Evolutionary conservation across 2,888 invertebrate genomes (phyloP), one percentile per base, ranked within the genome.

Genomic region (Rotaria macrura): DNA sequence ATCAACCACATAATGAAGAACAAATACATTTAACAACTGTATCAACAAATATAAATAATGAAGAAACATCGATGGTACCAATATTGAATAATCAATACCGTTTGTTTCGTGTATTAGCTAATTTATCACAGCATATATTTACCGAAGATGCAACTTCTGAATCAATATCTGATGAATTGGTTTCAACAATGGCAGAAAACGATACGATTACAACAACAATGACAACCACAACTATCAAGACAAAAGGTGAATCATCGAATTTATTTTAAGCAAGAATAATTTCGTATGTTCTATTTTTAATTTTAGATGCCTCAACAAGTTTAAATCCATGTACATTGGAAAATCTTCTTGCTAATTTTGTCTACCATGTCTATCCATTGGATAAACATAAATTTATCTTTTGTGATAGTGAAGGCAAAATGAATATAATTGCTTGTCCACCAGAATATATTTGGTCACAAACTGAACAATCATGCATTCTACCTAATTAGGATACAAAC

Each of bases 321-420:
- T 34, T 20, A 34, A 86, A 84, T 40, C 79, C 43, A 72, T 86
- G 86, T 83, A 84, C 84, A 25, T 52, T 74, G 40, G 86, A 86
- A 83, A 86, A 84, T 57, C 34, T 86, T 23, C 38, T 49, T 1
- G 65, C 84, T 25, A 83, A 84, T 47, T 47, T 83, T n/a, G 72
- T 86, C 29, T 86, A 86, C 38, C 86, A 86, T 57, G 86, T 84
- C 38, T 83, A 84, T 54, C 40, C 54, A 52, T 54, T 38, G 52
- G 86, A 86, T 52, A 84, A 84, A 29, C 65, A 72, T 25, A 86
- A 86, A 57, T 86, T 86, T 57, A 83, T 86, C 29, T 86, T 55
- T 84, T 86, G 86, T 57, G 86, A 86, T 74, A 47, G 38, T 38
- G 72, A 79, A 29, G 57, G 55, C 7, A 74, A 55, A 83, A 54